A percentile compares a stretch with the other conserved stretches of the same genome.
These are phyloP conservation scores for Metopolophium dirhodum DNA, from an alignment of 1,140 invertebrate genomes.

Conservation along the genomic window DNA sequence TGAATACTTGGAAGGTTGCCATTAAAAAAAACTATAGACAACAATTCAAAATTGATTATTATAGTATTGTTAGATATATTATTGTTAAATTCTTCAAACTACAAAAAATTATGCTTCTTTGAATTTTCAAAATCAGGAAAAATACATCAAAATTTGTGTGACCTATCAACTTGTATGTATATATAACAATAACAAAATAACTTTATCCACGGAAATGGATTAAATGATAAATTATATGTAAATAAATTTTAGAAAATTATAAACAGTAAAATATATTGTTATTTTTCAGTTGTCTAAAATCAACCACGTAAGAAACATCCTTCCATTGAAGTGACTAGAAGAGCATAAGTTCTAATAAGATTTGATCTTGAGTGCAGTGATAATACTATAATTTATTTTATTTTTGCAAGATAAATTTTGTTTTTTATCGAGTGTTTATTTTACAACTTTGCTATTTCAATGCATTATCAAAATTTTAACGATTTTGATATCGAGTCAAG, in stretches of 20 bases:
- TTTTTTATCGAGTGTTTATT: slow-evolving; percentile 9
- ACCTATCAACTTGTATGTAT: neutral
- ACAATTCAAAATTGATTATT: neutral
- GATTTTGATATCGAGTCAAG: slow-evolving; percentile 53
- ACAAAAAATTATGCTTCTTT: neutral
- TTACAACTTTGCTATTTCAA: neutral
- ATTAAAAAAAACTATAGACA: neutral
- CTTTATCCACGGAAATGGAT: neutral
- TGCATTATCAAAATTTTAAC: slow-evolving; percentile 50
- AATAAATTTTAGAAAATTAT: neutral
- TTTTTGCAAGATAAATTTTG: neutral
- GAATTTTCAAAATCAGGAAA: neutral
- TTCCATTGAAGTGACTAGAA: slow-evolving; percentile 14
- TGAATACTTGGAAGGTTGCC: neutral
- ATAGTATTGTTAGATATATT: neutral
- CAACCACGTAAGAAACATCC: slow-evolving; percentile 27
- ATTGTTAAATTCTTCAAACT: neutral
- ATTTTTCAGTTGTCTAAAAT: slow-evolving; percentile 47
- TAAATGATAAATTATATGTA: neutral
- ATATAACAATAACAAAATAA: neutral
- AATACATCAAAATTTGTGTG: neutral
- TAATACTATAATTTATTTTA: slow-evolving; percentile 11
- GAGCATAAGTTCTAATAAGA: neutral
- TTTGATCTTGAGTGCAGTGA: slow-evolving; percentile 41
- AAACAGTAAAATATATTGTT: slow-evolving; percentile 32